These are phyloP conservation scores for Callospermophilus lateralis DNA, from an alignment of 2,113 vertebrate genomes.

Conservation along the genomic window DNA sequence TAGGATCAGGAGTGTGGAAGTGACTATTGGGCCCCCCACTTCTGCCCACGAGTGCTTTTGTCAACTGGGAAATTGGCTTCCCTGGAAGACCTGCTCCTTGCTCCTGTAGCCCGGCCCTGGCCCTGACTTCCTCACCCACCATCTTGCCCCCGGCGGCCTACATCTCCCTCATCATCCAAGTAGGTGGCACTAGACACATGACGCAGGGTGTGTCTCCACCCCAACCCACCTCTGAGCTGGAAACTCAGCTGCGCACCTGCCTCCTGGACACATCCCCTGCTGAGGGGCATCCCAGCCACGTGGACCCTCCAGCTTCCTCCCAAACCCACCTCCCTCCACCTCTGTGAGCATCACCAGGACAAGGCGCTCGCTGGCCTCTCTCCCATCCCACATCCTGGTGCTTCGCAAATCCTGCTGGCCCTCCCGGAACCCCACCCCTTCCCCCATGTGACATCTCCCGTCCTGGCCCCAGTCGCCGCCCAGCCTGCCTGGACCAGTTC, in stretches of 20 bases:
- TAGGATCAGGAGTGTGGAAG: no score
- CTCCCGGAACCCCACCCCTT: not conserved
- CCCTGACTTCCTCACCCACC: no score
- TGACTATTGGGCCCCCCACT: no score
- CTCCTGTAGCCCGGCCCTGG: no score
- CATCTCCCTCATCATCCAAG: no score
- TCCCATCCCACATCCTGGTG: not conserved
- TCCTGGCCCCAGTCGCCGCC: rapidly evolving
- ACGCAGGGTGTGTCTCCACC: not conserved
- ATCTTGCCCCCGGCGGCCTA: no score
- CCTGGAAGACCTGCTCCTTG: no score
- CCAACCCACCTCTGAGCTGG: not conserved
- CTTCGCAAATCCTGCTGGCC: not conserved
- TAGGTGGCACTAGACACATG: no score
- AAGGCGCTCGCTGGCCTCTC: not conserved
- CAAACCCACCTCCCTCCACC: not conserved
- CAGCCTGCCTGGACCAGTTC: not conserved
- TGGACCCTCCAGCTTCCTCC: not conserved
- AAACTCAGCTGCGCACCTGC: not conserved
- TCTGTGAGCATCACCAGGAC: rapidly evolving
- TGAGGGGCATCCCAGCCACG: not conserved
- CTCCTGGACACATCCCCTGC: not conserved
- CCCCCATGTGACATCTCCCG: no score
- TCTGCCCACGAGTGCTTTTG: no score
- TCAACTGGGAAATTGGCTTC: no score